phyloP scores from a whole-genome alignment of 2,797 vertebrate species.

The Streptopelia turtur region DNA sequence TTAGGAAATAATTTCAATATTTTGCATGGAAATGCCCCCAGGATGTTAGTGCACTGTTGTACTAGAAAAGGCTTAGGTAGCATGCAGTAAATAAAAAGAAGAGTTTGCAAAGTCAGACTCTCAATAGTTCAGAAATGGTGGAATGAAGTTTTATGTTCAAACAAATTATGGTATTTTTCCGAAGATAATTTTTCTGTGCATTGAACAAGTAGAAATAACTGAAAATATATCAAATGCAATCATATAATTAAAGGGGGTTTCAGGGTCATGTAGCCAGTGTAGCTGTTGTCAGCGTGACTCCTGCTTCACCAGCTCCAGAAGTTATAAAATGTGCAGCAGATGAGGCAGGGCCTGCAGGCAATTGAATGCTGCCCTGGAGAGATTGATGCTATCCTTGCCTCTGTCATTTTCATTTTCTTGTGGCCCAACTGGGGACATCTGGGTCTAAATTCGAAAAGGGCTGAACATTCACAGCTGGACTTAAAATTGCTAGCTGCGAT shows the following conservation, averaged over 20 bases:
- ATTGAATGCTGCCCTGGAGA: constrained; percentile 30
- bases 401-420: constrained; percentile 44
- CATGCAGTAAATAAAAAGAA: background rate
- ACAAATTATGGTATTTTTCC: background rate
- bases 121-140: background rate
- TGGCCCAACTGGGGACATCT: background rate
- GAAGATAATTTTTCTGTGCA: background rate
- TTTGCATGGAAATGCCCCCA: background rate
- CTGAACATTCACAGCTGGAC: constrained; percentile 33
- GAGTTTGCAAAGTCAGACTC: background rate
- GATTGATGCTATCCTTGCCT: background rate
- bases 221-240: background rate
- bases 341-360: constrained; percentile 1
- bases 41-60: background rate
- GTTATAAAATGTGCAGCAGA: background rate
- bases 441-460: constrained; percentile 36
- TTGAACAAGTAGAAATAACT: background rate
- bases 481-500: constrained; percentile 2
- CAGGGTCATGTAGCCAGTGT: background rate
- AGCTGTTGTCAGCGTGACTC: background rate
- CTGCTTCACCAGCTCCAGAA: background rate
- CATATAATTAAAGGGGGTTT: background rate
- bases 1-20: background rate
- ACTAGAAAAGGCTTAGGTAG: background rate
- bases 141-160: background rate